Base-by-base conservation (phyloP, 64 coral and sea anemone genomes). In the Porites lutea region DNA sequence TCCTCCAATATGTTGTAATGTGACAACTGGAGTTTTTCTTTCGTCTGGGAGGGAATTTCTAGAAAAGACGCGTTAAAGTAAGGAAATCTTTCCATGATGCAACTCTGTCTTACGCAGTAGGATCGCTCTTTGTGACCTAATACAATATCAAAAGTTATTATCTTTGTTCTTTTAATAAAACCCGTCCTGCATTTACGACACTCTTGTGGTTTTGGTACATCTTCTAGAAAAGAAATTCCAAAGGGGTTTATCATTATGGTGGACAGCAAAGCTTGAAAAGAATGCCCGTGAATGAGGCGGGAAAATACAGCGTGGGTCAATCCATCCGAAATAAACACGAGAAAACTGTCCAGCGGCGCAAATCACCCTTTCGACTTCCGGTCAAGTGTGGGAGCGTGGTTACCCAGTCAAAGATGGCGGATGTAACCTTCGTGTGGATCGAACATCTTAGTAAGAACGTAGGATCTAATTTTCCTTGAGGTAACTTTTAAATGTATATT, bases 171-270 rank as follows among this genome's bases (percentile, higher is more conserved):
- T 65, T 61, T 86, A 44, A 86, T 86, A 47, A 86, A 86, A 48
- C 82, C 82, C 11, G 62, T 86, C 43, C 68, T 86, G 68, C 82
- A 86, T 43, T 23, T 65, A 10, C 82, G n/a, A 67, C 82, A 86
- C 61, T 86, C 82, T 65, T 86, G 23, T 62, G 82, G 59, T 65
- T 86, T 86, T 86, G 82, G 82, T 43, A 37, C 82, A 11, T 86
- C 82, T 62, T 86, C 82, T 8, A 86, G 82, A 65, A 71, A 86
- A 50, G 57, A 68, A 61, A 86, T 22, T 19, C 64, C 52, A 62
- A 86, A 86, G 15, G 82, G 82, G n/a, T 44, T 86, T 86, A 68
- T 86, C 82, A 43, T 86, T 86, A 48, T 86, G 65, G 82, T 86
- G 65, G 22, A 86, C 57, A 59, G 57, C 57, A 59, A 59, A 6